Evolutionary conservation across 2,113 vertebrate genomes (phyloP).

Genomic region (Steatornis caripensis): DNA sequence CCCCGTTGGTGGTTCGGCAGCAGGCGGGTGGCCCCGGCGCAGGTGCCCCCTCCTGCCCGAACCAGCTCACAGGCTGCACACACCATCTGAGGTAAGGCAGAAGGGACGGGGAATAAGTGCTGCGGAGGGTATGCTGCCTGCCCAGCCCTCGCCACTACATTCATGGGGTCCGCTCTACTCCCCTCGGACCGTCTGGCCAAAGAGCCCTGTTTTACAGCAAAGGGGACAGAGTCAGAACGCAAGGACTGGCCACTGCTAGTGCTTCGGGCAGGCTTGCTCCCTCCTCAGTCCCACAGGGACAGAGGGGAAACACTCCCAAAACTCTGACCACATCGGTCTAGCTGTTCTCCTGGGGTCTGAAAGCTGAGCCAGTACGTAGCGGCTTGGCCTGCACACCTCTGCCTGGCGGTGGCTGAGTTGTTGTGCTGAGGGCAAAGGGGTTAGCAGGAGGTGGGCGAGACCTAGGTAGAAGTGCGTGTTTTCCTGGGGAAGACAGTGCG

Average conservation of each 20-base stretch:
- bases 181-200: background rate
- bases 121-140: background rate
- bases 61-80: background rate
- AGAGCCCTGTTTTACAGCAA: background rate
- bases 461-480: conserved; percentile 63
- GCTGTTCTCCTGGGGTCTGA: background rate
- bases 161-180: background rate
- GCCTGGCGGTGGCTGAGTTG: background rate
- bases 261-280: background rate
- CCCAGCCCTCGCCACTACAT: background rate
- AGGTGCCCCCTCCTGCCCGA: background rate
- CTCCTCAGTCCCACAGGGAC: background rate
- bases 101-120: background rate
- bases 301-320: background rate
- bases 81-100: background rate
- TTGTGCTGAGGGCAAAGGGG: background rate
- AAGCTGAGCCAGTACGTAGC: background rate
- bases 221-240: background rate
- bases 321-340: background rate
- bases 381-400: background rate
- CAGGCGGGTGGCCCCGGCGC: fast-evolving
- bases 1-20: background rate
- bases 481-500: conserved; percentile 73
- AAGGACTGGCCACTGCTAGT: background rate
- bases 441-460: background rate